A percentile compares a stretch with the other conserved stretches of the same genome.
phyloP scores from a whole-genome alignment of 2,113 vertebrate genomes.

The Pangasianodon hypophthalmus region DNA sequence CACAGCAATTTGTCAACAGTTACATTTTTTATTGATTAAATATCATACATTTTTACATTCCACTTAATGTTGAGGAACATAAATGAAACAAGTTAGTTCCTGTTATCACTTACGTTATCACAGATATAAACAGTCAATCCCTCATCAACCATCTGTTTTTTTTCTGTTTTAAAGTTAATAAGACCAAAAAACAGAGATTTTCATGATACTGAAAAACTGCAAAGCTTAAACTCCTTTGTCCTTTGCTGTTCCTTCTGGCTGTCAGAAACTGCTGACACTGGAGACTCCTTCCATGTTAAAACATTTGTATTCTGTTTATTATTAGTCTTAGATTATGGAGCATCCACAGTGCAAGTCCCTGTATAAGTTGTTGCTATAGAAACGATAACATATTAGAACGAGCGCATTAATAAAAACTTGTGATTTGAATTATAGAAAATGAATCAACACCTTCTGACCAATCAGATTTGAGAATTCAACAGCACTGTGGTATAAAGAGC shows the following conservation, averaged over 20 bases:
- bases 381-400: not conserved
- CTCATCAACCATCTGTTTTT: too few species aligned
- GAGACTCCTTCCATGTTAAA: not conserved
- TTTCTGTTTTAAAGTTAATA: too few species aligned
- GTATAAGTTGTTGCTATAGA: not conserved
- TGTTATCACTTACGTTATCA: too few species aligned
- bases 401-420: not conserved
- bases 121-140: too few species aligned
- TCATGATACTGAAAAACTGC: not conserved
- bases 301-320: not conserved
- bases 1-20: not conserved
- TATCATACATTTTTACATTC: not conserved
- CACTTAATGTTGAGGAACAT: too few species aligned
- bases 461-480: not conserved
- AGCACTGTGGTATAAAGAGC: not conserved
- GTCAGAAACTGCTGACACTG: not conserved
- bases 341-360: not conserved
- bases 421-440: not conserved
- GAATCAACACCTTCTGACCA: not conserved
- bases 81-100: too few species aligned
- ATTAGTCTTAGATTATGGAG: not conserved
- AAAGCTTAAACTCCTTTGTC: not conserved
- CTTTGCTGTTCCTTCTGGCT: too few species aligned
- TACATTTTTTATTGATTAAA: not conserved
- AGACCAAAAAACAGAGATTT: too few species aligned